These are phyloP conservation scores for Ibycter americanus DNA, from an alignment of 2,797 vertebrate genomes.

Conservation along the genomic window DNA sequence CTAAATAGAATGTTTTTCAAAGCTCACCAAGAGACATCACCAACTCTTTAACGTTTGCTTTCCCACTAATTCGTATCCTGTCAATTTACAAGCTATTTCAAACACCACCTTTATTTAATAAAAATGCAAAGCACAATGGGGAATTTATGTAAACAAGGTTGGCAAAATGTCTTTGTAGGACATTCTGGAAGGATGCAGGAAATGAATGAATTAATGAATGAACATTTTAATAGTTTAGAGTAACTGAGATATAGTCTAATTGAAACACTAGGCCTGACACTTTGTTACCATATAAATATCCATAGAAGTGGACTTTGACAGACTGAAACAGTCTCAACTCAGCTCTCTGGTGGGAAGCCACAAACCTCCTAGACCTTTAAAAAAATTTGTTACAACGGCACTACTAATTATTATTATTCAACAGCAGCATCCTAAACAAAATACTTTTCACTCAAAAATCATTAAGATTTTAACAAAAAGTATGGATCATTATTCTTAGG, in stretches of 20 bases:
- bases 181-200: not conserved
- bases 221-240: not conserved
- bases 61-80: conserved; percentile 53
- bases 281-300: not conserved
- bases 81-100: conserved; percentile 54
- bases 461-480: not conserved
- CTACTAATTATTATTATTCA: not conserved
- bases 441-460: not conserved
- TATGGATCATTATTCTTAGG: not conserved
- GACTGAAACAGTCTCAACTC: not conserved
- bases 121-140: conserved; percentile 57
- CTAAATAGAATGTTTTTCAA: conserved; percentile 50
- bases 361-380: not conserved
- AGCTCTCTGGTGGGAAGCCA: not conserved
- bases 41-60: conserved; percentile 9
- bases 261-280: not conserved
- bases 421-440: not conserved
- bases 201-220: conserved; percentile 32
- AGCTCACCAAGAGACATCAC: conserved; percentile 38
- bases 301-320: not conserved
- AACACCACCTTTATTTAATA: conserved; percentile 54
- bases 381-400: not conserved
- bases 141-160: conserved; percentile 52
- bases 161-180: conserved; percentile 38
- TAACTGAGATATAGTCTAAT: not conserved